phyloP scores from a whole-genome alignment of 1,140 invertebrate genomes.

The Tribolium castaneum region DNA sequence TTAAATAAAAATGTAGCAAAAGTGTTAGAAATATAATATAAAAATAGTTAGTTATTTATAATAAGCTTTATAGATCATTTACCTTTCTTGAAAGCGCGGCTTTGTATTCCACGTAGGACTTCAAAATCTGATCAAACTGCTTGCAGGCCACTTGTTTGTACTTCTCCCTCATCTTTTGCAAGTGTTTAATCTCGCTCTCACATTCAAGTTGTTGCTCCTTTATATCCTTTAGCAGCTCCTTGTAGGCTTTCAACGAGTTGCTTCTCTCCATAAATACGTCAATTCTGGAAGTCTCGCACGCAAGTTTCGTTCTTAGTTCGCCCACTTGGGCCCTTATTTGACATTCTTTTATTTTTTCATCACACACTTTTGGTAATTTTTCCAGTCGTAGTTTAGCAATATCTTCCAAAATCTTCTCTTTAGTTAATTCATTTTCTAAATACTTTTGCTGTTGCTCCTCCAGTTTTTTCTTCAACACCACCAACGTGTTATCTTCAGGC shows the following conservation, averaged over 20 bases:
- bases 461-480: slow-evolving; percentile 45
- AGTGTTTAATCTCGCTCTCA: slow-evolving; percentile 49
- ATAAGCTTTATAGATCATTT: slow-evolving; percentile 45
- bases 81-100: slow-evolving; percentile 52
- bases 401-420: slow-evolving; percentile 52
- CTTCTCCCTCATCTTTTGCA: slow-evolving; percentile 52
- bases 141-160: slow-evolving; percentile 55
- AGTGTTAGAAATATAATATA: neutral
- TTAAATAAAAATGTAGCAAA: neutral
- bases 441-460: slow-evolving; percentile 49
- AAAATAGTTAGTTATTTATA: neutral
- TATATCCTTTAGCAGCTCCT: slow-evolving; percentile 54
- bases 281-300: slow-evolving; percentile 46
- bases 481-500: neutral
- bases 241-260: slow-evolving; percentile 54
- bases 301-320: slow-evolving; percentile 48
- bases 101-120: slow-evolving; percentile 56
- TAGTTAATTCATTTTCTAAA: slow-evolving; percentile 45
- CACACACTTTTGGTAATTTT: slow-evolving; percentile 42
- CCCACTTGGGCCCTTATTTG: slow-evolving; percentile 50
- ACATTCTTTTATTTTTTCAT: slow-evolving; percentile 50
- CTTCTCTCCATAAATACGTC: slow-evolving; percentile 57
- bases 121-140: slow-evolving; percentile 58
- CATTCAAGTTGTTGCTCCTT: slow-evolving; percentile 54
- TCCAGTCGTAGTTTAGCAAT: slow-evolving; percentile 47